phyloP scores from a whole-genome alignment of 2,113 vertebrate species.

The Halcyon malimbica region DNA sequence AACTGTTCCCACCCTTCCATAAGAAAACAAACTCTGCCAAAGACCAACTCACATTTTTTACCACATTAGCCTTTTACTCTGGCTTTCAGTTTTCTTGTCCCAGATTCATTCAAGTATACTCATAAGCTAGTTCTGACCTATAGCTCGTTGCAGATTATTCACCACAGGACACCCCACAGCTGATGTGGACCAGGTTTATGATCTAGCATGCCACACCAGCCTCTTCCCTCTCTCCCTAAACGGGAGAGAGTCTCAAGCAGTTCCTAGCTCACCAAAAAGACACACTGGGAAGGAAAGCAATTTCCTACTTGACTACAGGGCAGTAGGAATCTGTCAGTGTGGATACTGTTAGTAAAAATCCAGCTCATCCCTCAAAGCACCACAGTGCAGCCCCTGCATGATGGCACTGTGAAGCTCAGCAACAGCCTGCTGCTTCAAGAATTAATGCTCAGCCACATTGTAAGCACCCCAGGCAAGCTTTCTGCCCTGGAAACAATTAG shows the following conservation, averaged over 20 bases:
- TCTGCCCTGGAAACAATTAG: background rate
- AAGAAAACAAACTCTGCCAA: background rate
- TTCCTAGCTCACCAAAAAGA: background rate
- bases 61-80: background rate
- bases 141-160: background rate
- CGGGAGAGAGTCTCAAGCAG: background rate
- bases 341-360: background rate
- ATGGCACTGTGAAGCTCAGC: accelerated
- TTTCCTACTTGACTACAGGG: background rate
- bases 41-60: accelerated
- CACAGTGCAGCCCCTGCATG: background rate
- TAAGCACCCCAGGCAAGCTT: background rate
- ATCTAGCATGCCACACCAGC: background rate
- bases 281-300: background rate
- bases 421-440: background rate
- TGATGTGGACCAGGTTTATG: accelerated
- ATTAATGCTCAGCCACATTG: background rate
- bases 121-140: background rate
- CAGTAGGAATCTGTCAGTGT: background rate
- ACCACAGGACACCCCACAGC: too few relatives aligned
- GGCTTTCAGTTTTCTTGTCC: background rate
- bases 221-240: background rate
- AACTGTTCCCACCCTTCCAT: background rate
- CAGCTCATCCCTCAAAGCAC: background rate
- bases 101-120: background rate